Conservation (phyloP, 2,113 vertebrate species). For the Bubalus kerabau region DNA sequence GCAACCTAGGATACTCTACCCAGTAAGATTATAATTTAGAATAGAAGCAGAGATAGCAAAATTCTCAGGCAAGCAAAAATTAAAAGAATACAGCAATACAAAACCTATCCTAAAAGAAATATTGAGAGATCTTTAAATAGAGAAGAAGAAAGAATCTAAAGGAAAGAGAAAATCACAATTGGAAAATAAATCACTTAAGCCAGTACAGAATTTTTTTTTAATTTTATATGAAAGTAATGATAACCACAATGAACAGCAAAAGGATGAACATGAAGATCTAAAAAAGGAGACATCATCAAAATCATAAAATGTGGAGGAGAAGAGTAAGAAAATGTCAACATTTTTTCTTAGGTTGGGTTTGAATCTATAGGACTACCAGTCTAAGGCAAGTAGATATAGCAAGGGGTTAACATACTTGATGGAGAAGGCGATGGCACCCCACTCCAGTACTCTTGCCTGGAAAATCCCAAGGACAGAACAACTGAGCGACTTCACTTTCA, state of each 20-base stretch:
- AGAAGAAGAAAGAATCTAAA: background rate
- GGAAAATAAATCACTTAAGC: background rate
- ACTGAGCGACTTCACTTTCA: no score
- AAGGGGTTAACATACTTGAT: background rate
- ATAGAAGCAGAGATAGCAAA: background rate
- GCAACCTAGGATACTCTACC: background rate
- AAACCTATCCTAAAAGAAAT: background rate
- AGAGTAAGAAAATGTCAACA: background rate
- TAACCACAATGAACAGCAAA: background rate
- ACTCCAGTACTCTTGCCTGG: no score
- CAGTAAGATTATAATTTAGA: background rate
- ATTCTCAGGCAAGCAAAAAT: background rate
- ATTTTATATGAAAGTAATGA: background rate
- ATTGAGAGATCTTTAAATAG: background rate
- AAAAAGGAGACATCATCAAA: background rate
- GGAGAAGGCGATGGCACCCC: no score
- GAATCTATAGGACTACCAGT: background rate
- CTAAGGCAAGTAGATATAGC: background rate
- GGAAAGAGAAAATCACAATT: background rate
- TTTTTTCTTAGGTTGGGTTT: background rate
- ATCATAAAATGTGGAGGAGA: background rate
- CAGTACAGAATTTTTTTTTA: background rate
- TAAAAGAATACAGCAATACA: background rate
- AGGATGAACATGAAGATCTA: background rate
- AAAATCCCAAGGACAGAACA: accelerated